These are phyloP conservation scores for Parotia lawesii DNA, from an alignment of 2,113 vertebrate genomes.

Conservation along the genomic window DNA sequence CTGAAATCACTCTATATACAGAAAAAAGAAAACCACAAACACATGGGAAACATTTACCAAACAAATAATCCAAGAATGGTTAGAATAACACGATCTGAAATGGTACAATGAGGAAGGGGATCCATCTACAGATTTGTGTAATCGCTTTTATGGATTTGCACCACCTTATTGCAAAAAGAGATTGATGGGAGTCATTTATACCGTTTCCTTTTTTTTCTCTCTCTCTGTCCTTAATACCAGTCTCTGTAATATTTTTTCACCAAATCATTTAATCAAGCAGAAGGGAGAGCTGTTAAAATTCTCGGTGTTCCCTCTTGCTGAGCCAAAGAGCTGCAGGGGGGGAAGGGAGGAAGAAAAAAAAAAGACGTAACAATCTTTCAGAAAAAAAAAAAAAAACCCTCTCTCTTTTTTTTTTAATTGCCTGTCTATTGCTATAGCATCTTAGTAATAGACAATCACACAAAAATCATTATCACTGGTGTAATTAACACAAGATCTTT, in stretches of 20 bases:
- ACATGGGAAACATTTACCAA: conserved; percentile 84
- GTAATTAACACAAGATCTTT: background rate
- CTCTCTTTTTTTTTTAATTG: background rate
- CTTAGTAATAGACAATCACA: background rate
- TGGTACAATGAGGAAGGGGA: conserved; percentile 81
- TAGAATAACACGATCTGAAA: conserved; percentile 76
- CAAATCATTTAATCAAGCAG: conserved; percentile 83
- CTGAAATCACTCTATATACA: conserved; percentile 98
- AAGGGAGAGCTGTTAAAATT: conserved; percentile 92
- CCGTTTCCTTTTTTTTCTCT: conserved; percentile 49
- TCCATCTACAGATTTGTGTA: conserved; percentile 84
- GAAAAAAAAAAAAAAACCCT: background rate
- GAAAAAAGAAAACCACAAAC: conserved; percentile 80
- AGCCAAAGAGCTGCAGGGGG: conserved; percentile 86
- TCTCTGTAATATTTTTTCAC: conserved; percentile 65
- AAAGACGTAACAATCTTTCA: conserved; percentile 39
- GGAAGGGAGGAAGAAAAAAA: background rate
- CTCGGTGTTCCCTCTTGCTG: conserved; percentile 90
- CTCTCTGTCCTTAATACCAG: conserved; percentile 64
- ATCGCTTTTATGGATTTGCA: conserved; percentile 79
- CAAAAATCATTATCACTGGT: background rate
- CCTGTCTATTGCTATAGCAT: background rate
- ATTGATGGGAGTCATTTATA: conserved; percentile 66
- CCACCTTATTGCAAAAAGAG: conserved; percentile 79
- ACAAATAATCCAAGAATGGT: conserved; percentile 75